A percentile compares a stretch with the other conserved stretches of the same genome.
These are phyloP conservation scores for Seira sanloemensis DNA, from an alignment of 2,888 invertebrate species.

Conservation along the genomic window DNA sequence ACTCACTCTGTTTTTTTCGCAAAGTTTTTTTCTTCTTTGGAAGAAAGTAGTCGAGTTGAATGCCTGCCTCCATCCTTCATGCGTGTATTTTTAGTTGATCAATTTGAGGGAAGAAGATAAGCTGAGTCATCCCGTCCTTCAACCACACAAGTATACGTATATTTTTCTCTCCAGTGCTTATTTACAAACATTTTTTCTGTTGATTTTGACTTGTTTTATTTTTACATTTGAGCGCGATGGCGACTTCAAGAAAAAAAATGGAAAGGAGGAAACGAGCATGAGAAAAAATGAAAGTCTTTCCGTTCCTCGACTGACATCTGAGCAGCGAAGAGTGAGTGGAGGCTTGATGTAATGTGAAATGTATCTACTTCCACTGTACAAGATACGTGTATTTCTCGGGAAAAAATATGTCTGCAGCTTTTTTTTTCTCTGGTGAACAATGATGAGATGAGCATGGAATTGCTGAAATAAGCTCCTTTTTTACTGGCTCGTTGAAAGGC, in stretches of 20 bases:
- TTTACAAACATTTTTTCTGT: constrained; percentile 3
- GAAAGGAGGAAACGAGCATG: constrained; percentile 45
- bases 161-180: not conserved
- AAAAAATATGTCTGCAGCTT: too few species aligned
- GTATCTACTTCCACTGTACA: not conserved
- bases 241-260: constrained; percentile 1
- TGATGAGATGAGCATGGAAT: not conserved
- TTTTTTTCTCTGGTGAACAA: not conserved
- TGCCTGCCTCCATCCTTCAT: not conserved
- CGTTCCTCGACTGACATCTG: constrained; percentile 25
- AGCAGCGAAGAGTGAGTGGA: not conserved
- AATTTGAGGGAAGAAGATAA: not conserved
- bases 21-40: constrained; percentile 22
- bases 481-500: not conserved
- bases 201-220: constrained; percentile 10
- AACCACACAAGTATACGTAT: not conserved
- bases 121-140: constrained; percentile 17
- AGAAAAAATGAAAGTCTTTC: constrained; percentile 27
- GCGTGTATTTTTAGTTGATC: not conserved
- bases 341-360: not conserved
- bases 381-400: too few species aligned
- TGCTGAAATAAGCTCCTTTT: not conserved
- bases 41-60: not conserved
- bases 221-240: constrained; percentile 1
- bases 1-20: too few species aligned